Evolutionary conservation across 2,888 invertebrate species (phyloP).

Genomic region (Panopea generosa): DNA sequence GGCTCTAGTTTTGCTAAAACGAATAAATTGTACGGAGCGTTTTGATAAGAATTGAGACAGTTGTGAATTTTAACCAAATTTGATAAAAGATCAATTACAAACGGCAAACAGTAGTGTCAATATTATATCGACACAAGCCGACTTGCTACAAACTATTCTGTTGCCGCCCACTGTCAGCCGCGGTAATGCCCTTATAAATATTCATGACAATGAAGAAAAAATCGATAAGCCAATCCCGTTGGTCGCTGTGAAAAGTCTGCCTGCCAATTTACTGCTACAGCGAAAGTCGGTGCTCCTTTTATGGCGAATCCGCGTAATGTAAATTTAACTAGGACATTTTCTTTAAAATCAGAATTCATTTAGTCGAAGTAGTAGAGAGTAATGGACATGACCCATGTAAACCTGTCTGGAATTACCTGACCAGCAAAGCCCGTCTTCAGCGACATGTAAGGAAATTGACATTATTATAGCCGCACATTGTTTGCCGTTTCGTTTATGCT

Average conservation of each 20-base stretch:
- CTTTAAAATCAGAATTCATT: slow-evolving; percentile 51
- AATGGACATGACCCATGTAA: slow-evolving; percentile 40
- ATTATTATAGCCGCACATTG: slow-evolving; percentile 16
- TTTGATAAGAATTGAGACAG: slow-evolving; percentile 24
- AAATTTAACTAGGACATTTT: slow-evolving; percentile 51
- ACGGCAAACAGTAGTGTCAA: slow-evolving; percentile 56
- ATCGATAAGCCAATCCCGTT: not conserved
- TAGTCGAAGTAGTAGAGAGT: slow-evolving; percentile 28
- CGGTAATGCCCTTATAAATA: slow-evolving; percentile 41
- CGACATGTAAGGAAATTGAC: slow-evolving; percentile 17
- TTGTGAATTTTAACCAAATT: slow-evolving; percentile 50
- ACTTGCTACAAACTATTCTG: slow-evolving; percentile 45
- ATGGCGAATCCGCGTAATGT: slow-evolving; percentile 59
- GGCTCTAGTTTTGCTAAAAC: slow-evolving; percentile 15
- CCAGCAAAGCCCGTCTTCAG: not conserved
- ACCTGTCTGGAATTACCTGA: slow-evolving; percentile 34
- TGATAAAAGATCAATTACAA: slow-evolving; percentile 61
- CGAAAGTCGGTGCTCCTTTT: slow-evolving; percentile 37
- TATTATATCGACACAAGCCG: slow-evolving; percentile 26
- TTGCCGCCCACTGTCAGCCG: slow-evolving; percentile 19
- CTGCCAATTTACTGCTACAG: slow-evolving; percentile 17
- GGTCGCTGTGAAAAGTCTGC: slow-evolving; percentile 21
- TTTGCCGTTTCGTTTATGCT: slow-evolving; percentile 1
- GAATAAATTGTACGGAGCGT: slow-evolving; percentile 36
- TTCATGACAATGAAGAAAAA: slow-evolving; percentile 31